Evolutionary conservation across 2,113 vertebrate species (phyloP).

Genomic region (Trematomus loennbergii): DNA sequence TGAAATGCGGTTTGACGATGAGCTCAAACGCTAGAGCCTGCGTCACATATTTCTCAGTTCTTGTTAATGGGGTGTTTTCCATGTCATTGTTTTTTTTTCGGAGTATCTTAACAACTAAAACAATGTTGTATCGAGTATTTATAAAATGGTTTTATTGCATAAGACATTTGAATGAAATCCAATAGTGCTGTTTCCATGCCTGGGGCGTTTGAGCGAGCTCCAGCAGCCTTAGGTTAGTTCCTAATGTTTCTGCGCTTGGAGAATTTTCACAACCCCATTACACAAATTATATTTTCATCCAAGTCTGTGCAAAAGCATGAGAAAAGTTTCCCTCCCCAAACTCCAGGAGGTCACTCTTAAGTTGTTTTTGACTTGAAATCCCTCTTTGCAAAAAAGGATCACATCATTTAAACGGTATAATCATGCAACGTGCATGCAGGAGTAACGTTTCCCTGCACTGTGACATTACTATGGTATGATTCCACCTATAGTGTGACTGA

Average conservation of each 20-base stretch:
- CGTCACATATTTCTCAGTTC: constrained; percentile 62
- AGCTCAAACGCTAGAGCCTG: constrained; percentile 49
- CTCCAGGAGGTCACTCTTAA: constrained; percentile 35
- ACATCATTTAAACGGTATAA: constrained; percentile 29
- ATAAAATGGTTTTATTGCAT: constrained; percentile 38
- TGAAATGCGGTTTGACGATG: constrained; percentile 51
- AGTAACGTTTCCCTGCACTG: constrained; percentile 17
- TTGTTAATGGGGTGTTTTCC: constrained; percentile 69
- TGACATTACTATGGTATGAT: constrained; percentile 29
- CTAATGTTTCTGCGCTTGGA: constrained; percentile 50
- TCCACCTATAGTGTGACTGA: constrained; percentile 51
- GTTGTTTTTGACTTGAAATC: constrained; percentile 15
- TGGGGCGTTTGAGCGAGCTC: constrained; percentile 42
- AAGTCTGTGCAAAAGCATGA: constrained; percentile 21
- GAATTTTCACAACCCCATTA: constrained; percentile 54
- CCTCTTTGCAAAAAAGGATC: constrained; percentile 10
- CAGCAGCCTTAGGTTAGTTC: constrained; percentile 54
- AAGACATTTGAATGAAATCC: constrained; percentile 57
- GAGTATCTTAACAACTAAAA: constrained; percentile 49
- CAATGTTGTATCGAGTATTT: constrained; percentile 23
- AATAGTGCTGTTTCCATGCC: constrained; percentile 42
- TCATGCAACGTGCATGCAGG: constrained; percentile 11
- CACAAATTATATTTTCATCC: constrained; percentile 55
- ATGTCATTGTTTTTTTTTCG: constrained; percentile 51
- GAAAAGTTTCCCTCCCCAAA: constrained; percentile 38